Base-by-base conservation (phyloP, 2,888 invertebrate species). In the Timandra comae region DNA sequence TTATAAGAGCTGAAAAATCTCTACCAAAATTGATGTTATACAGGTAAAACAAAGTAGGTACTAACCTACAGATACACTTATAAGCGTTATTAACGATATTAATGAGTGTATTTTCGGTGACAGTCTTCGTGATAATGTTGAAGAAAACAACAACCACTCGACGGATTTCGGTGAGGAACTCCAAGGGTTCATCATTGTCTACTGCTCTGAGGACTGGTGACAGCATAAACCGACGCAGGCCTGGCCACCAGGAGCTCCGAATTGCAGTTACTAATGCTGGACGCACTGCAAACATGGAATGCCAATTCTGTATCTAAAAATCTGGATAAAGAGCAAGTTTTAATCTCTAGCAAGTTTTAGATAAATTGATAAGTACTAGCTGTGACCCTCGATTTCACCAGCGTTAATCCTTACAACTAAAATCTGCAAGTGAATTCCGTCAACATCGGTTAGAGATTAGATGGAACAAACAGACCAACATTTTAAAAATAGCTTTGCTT, bases 111-210 rank as follows among this genome's bases (percentile, higher is more conserved):
- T 56, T 60, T 11, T 78, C 74, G 1, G 74, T 66, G 2, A 79
- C 61, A 1, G 71, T 56, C 21, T 60, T 55, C 0, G 85, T 84
- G 27, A 89, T 73, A 5, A 91, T 80, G 49, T 91, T 91, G 6
- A 89, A 84, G 53, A 92, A 92, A 3, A 91, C 81, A 12, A 92
- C 90, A 1, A 91, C 89, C 3, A 92, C 90, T 40, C 90, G 88
- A 23, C 93, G 86, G 71, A 93, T 90, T 68, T 93, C 93, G 0
- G 92, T 91, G 4, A 93, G 69, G 62, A 90, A 91, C 48, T 92
- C 91, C 47, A 93, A 72, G 0, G 91, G 91, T 56, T 92, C 90
- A 36, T 89, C 87, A 44, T 88, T 85, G 43, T 91, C 90, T 2
- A 91, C 88, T 0, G 89, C 88, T 11, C 87, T 76, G 22, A 90